A percentile compares a stretch with the other conserved stretches of the same genome.
These are phyloP conservation scores for Oophaga sylvatica DNA, from an alignment of 2,797 vertebrate species.

Conservation along the genomic window DNA sequence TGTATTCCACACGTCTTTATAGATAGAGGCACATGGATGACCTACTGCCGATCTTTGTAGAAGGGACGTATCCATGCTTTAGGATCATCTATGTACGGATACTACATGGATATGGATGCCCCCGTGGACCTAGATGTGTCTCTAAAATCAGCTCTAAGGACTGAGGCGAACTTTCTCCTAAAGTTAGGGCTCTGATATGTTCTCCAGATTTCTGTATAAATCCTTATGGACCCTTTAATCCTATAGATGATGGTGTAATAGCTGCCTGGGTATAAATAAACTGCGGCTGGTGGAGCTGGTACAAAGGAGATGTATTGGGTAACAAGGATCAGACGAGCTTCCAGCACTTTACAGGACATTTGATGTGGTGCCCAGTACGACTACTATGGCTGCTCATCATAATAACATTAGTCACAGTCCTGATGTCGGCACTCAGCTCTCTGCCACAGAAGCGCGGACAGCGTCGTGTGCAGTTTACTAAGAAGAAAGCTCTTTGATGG, in stretches of 20 bases:
- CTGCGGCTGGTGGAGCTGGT: not conserved
- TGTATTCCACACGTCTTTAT: not conserved
- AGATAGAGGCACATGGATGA: not conserved
- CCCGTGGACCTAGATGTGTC: not conserved
- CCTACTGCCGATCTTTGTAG: too few relatives aligned
- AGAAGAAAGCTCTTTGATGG: constrained; percentile 19
- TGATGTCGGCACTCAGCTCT: not conserved
- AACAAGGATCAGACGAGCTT: not conserved
- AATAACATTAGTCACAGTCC: constrained; percentile 23
- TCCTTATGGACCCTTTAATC: not conserved
- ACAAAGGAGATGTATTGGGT: constrained; percentile 13
- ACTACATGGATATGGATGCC: not conserved
- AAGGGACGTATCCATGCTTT: too few relatives aligned
- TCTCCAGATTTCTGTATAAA: not conserved
- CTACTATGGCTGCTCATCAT: constrained; percentile 17
- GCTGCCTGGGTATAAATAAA: constrained; percentile 19
- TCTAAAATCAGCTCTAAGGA: too few relatives aligned
- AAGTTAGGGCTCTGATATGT: not conserved
- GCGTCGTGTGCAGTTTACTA: not conserved
- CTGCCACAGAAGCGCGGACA: not conserved
- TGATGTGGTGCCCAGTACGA: constrained; percentile 26
- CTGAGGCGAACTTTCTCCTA: not conserved
- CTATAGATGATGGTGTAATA: not conserved
- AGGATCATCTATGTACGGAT: not conserved
- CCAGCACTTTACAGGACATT: constrained; percentile 1